phyloP scores from a whole-genome alignment of 1,140 invertebrate species.

The Bombus terrestris region DNA sequence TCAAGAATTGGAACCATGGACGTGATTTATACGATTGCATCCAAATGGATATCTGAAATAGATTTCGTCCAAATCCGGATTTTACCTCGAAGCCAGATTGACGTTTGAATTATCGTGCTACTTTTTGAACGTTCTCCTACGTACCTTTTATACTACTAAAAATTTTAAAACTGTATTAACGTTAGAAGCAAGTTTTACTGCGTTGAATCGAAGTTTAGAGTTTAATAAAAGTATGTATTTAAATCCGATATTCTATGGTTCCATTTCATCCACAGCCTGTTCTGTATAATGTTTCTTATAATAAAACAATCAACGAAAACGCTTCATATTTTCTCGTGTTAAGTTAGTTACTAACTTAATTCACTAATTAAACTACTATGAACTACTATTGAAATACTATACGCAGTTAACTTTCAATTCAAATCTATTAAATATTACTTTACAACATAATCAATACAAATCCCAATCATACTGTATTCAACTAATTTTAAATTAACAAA shows the following conservation, averaged over 20 bases:
- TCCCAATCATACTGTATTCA: too few species aligned
- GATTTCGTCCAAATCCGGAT: slow-evolving; percentile 23
- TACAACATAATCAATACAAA: too few species aligned
- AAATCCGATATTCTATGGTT: neutral
- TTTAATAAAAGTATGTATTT: neutral
- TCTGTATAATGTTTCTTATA: too few species aligned
- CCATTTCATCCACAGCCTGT: too few species aligned
- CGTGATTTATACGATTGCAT: slow-evolving; percentile 4
- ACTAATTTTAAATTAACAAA: too few species aligned
- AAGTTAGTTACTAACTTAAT: too few species aligned
- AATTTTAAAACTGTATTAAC: neutral
- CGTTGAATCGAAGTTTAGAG: neutral
- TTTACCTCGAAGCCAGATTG: slow-evolving; percentile 1
- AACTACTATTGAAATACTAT: too few species aligned
- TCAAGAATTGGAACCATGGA: neutral
- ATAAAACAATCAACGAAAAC: too few species aligned
- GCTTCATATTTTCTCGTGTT: too few species aligned
- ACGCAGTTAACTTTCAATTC: too few species aligned
- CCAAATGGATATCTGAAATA: slow-evolving; percentile 9
- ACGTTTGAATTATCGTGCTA: neutral
- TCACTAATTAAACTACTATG: too few species aligned
- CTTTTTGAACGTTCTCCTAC: neutral
- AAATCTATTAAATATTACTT: too few species aligned
- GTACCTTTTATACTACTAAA: neutral
- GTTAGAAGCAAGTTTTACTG: neutral